Conservation (phyloP, 2,113 vertebrate genomes). For the Mungos mungo region DNA sequence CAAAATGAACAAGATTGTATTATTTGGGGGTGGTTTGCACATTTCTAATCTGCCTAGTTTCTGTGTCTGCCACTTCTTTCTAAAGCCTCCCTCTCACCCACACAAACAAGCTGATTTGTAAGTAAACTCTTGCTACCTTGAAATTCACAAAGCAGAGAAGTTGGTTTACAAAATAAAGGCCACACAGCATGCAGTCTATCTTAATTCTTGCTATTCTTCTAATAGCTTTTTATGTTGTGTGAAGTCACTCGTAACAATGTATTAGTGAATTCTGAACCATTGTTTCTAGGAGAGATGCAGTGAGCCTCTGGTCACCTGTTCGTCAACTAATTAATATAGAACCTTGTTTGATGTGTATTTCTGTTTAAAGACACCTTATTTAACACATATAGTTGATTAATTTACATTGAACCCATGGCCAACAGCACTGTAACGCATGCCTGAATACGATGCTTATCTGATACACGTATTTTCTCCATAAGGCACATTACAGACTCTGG, state of each 20-base stretch:
- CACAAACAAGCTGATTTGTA: not conserved
- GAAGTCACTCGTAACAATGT: not conserved
- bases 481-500: not conserved
- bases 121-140: not conserved
- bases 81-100: not conserved
- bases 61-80: not conserved
- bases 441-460: not conserved
- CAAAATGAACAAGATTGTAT: not conserved
- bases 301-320: not conserved
- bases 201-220: not conserved
- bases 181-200: too few relatives aligned
- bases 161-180: not conserved
- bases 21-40: not conserved
- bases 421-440: not conserved
- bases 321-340: not conserved
- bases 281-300: not conserved
- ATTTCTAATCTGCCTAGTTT: not conserved
- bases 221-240: not conserved
- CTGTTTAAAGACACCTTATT: not conserved
- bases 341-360: not conserved
- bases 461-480: not conserved
- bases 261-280: too few relatives aligned
- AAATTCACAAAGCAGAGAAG: not conserved
- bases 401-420: not conserved
- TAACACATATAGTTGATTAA: not conserved